Conservation (phyloP, 2,797 vertebrate species). For the Hemitrygon akajei region DNA sequence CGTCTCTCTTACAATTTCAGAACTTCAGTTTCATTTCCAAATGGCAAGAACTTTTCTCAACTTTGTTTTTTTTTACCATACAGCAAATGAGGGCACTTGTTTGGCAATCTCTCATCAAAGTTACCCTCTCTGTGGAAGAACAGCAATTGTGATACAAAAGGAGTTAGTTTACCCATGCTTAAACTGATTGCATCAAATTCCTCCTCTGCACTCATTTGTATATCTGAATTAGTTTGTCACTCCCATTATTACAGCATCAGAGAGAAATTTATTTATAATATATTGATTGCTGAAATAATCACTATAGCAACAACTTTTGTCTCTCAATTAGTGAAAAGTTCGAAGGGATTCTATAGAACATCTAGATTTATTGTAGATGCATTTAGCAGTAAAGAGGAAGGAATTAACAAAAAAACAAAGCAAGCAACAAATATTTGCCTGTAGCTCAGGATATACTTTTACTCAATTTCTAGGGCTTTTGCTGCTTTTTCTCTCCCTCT, state of each 20-base stretch:
- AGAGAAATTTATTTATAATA: not conserved
- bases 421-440: not conserved
- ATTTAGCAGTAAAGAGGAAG: not conserved
- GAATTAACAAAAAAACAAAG: not conserved
- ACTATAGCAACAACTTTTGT: not conserved
- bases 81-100: not conserved
- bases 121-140: not conserved
- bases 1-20: constrained; percentile 59
- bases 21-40: constrained; percentile 42
- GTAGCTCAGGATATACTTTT: too few relatives aligned
- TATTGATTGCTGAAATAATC: not conserved
- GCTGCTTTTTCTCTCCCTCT: not conserved
- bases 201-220: not conserved
- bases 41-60: constrained; percentile 12
- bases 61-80: not conserved
- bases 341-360: not conserved
- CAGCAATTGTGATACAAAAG: not conserved
- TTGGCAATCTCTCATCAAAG: not conserved
- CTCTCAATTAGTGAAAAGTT: not conserved
- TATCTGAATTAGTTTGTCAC: not conserved
- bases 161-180: not conserved
- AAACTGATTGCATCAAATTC: too few relatives aligned
- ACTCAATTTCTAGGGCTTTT: not conserved
- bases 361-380: not conserved
- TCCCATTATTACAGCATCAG: not conserved